Evolutionary conservation across 2,797 vertebrate species (phyloP).

Genomic region (Masticophis lateralis): DNA sequence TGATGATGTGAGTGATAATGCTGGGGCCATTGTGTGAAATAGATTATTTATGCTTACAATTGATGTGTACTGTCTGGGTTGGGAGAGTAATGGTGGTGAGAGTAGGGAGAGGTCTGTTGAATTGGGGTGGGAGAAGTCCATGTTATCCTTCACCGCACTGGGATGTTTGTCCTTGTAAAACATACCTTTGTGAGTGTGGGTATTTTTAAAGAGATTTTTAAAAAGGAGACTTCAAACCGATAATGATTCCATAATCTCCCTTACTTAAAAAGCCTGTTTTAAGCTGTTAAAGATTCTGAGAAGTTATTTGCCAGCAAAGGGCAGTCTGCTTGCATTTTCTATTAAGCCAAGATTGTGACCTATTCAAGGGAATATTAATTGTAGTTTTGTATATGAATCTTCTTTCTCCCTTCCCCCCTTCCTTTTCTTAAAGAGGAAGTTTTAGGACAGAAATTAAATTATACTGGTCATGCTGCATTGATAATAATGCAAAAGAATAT

Average conservation of each 20-base stretch:
- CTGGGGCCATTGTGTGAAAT: background rate
- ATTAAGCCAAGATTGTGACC: background rate
- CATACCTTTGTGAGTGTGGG: too few relatives aligned
- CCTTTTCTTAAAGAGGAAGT: background rate
- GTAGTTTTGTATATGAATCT: background rate
- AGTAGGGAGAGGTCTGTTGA: background rate
- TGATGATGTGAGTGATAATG: background rate
- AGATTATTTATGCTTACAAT: background rate
- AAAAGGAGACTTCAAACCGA: background rate
- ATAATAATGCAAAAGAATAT: constrained; percentile 65
- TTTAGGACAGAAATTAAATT: background rate
- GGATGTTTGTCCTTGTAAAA: background rate
- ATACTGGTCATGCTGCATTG: background rate
- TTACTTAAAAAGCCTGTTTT: background rate
- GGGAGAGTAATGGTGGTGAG: background rate
- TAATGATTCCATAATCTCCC: background rate
- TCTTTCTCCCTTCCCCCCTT: background rate
- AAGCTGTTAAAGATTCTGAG: background rate
- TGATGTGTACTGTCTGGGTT: background rate
- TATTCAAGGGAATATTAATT: background rate
- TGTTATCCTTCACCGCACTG: background rate
- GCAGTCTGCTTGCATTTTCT: background rate
- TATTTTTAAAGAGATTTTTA: background rate
- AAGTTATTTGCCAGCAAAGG: background rate
- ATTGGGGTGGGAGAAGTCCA: background rate